A percentile compares a stretch with the other conserved stretches of the same genome.
phyloP scores from a whole-genome alignment of 1,140 invertebrate genomes.

The Pseudomyrmex flavicornis region DNA sequence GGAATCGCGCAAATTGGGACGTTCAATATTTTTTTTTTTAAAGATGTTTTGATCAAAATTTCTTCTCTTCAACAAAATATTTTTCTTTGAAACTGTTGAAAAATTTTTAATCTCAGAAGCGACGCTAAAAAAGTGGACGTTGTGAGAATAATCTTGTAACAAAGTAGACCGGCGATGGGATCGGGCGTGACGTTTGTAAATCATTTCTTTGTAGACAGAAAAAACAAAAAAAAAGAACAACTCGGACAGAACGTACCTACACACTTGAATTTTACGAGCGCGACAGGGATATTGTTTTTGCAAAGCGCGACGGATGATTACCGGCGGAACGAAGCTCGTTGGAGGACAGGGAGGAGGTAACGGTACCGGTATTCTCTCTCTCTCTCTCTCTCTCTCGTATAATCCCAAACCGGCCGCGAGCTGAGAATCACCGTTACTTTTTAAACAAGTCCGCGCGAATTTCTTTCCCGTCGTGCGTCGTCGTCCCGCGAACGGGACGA shows the following conservation, averaged over 20 bases:
- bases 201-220: no score
- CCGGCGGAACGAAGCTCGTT: constrained; percentile 13
- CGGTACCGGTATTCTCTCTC: constrained; percentile 58
- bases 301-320: constrained; percentile 30
- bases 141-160: no score
- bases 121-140: no score
- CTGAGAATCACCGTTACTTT: constrained; percentile 48
- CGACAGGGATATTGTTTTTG: constrained; percentile 8
- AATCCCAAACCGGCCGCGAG: constrained; percentile 55
- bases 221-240: background rate
- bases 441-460: constrained; percentile 31
- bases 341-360: constrained; percentile 60
- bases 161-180: no score
- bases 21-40: no score
- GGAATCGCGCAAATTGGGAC: no score
- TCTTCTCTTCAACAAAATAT: no score
- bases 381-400: constrained; percentile 33
- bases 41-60: no score
- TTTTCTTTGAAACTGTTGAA: no score
- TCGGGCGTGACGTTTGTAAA: no score
- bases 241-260: background rate
- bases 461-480: constrained; percentile 25
- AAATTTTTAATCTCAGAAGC: no score
- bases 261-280: background rate
- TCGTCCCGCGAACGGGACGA: background rate